phyloP scores from a whole-genome alignment of 2,888 invertebrate genomes.

The Adelognathus sp. region DNA sequence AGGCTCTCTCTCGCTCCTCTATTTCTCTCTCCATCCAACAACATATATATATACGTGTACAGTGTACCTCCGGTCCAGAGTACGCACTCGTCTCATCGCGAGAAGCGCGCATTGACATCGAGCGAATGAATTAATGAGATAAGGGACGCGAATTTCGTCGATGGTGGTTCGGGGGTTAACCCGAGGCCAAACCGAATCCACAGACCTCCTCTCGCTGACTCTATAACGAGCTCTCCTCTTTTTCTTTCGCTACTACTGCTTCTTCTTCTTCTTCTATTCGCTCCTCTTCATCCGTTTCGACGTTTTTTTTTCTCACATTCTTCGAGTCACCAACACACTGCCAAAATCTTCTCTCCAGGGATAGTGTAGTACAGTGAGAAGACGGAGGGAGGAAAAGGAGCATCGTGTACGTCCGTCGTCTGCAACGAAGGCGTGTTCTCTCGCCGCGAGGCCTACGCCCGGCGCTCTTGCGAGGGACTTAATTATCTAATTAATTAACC shows the following conservation, averaged over 20 bases:
- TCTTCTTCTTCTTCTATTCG: conserved; percentile 1
- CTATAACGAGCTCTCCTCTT: conserved; percentile 30
- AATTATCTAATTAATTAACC: conserved; percentile 82
- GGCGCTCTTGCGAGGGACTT: conserved; percentile 72
- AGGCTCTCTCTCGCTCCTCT: conserved; percentile 65
- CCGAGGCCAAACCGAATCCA: conserved; percentile 4
- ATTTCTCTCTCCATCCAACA: neutral
- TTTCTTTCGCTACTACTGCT: no score
- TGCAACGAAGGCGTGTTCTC: conserved; percentile 48
- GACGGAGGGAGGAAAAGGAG: conserved; percentile 17
- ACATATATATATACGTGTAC: neutral
- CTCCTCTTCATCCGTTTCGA: neutral
- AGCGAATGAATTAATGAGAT: conserved; percentile 71
- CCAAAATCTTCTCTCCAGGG: conserved; percentile 38
- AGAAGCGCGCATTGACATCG: conserved; percentile 61
- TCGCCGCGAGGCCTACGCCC: conserved; percentile 60
- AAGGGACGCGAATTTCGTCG: conserved; percentile 33
- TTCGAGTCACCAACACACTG: conserved; percentile 8
- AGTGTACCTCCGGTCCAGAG: conserved; percentile 22
- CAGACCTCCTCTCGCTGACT: neutral
- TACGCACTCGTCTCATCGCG: conserved; percentile 29
- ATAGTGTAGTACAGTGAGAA: conserved; percentile 11
- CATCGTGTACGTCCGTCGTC: conserved; percentile 36
- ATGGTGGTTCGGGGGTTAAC: conserved; percentile 2
- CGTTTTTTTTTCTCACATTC: conserved; percentile 26